Base-by-base conservation (phyloP, 2,888 invertebrate genomes). In the Euzophera pinguis region DNA sequence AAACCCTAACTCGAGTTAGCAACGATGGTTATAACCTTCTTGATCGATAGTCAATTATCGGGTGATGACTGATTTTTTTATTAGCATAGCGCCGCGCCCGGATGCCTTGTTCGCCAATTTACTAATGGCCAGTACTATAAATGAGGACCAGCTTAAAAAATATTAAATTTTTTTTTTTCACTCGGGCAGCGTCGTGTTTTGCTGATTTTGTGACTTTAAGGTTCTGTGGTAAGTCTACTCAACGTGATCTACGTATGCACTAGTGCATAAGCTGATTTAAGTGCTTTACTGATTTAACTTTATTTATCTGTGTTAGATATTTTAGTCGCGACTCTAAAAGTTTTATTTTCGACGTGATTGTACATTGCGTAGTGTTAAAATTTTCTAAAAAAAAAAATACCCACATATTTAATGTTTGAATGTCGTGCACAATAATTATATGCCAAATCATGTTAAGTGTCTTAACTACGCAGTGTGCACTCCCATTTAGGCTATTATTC, bases 241-340 rank as follows among this genome's bases (percentile, higher is more conserved):
- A 56, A 58, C 54, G 58, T 61, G 58, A 59, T 56, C 57, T 61
- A 57, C 50, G 14, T 58, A 57, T 57, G 53, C 53, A 41, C 48
- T 29, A 41, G 50, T 53, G 57, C 57, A 54, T 58, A 54, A 47
- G 47, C 48, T 52, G 34, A 49, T 45, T 47, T 53, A 47, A 47
- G 16, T 47, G 39, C 39, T 50, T 50, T 50, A 49, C 14, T 32
- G 16, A 39, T 38, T 13, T 50, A 37, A 34, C 16, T 53, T 47
- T 47, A 49, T 22, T 42, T 47, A 35, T 38, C 29, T 48, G 10
- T 22, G 16, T 43, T 45, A 45, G n/a, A 10, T 45, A 43, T 12
- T 43, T 43, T 43, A 43, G 39, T 39, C 13, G 10, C 32, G 32
- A 32, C 10, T 32, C 7, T 29, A 7, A 29, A 29, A 32, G 7